A percentile compares a stretch with the other conserved stretches of the same genome.
Evolutionary conservation across 2,113 vertebrate species (phyloP).

Genomic region (Pelodiscus sinensis): DNA sequence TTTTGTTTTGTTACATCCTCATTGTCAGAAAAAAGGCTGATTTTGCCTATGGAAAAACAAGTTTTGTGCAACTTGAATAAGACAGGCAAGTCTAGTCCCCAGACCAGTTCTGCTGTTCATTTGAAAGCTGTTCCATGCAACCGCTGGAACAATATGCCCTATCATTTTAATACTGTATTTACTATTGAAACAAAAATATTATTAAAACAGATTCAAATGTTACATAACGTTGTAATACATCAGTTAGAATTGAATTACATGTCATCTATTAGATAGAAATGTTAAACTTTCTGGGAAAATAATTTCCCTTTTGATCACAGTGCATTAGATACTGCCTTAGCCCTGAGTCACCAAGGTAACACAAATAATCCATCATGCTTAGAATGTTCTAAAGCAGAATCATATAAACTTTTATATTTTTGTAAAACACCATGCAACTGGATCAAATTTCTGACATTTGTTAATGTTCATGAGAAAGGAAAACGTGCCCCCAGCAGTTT

Average conservation of each 20-base stretch:
- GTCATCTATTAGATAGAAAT: neutral
- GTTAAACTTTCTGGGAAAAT: neutral
- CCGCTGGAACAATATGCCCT: neutral
- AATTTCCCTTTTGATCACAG: neutral
- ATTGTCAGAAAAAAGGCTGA: neutral
- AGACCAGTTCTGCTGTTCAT: neutral
- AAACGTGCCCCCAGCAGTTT: neutral
- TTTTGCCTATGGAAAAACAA: neutral
- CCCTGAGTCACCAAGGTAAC: neutral
- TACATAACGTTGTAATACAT: neutral
- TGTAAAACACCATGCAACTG: neutral
- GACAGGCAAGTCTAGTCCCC: neutral
- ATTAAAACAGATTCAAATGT: neutral
- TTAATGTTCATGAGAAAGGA: neutral
- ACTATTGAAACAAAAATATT: neutral
- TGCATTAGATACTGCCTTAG: neutral
- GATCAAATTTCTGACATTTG: neutral
- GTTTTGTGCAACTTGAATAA: neutral
- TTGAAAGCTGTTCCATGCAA: neutral
- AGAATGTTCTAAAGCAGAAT: neutral
- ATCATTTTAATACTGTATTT: neutral
- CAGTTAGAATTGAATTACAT: neutral
- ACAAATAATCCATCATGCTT: neutral
- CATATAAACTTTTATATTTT: neutral
- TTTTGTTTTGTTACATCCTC: neutral